Percentiles rank a stretch among this genome's conserved stretches.
These are phyloP conservation scores for Plodia interpunctella DNA, from an alignment of 1,140 invertebrate species.

Conservation along the genomic window DNA sequence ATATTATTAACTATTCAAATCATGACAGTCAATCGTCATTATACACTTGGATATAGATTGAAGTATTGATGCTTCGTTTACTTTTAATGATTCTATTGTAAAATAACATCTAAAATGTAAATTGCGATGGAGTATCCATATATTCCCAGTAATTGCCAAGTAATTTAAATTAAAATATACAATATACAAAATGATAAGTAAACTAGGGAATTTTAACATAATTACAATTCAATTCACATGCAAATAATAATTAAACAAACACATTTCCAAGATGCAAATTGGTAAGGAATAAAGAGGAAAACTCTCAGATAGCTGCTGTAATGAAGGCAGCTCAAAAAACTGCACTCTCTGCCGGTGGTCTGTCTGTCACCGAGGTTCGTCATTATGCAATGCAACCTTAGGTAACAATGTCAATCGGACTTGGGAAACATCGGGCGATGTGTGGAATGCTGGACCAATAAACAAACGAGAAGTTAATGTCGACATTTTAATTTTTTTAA, in stretches of 20 bases:
- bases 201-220: too few species aligned
- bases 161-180: too few species aligned
- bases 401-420: slow-evolving; percentile 25
- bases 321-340: slow-evolving; percentile 61
- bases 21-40: background rate
- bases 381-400: slow-evolving; percentile 36
- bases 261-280: slow-evolving; percentile 1
- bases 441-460: background rate
- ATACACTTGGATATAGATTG: background rate
- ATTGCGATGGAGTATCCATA: too few species aligned
- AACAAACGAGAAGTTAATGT: too few species aligned
- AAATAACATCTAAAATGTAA: too few species aligned
- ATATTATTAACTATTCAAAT: background rate
- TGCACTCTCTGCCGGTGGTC: slow-evolving; percentile 47
- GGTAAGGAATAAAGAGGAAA: background rate
- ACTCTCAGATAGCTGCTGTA: slow-evolving; percentile 35
- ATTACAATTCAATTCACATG: too few species aligned
- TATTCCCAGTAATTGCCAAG: too few species aligned
- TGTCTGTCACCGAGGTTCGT: slow-evolving; percentile 33
- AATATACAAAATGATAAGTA: too few species aligned
- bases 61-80: slow-evolving; percentile 33
- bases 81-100: too few species aligned
- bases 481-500: background rate
- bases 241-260: too few species aligned
- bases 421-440: background rate